Percentiles rank a stretch among this genome's conserved stretches.
phyloP scores from a whole-genome alignment of 2,888 invertebrate species.

The Achlya flavicornis region DNA sequence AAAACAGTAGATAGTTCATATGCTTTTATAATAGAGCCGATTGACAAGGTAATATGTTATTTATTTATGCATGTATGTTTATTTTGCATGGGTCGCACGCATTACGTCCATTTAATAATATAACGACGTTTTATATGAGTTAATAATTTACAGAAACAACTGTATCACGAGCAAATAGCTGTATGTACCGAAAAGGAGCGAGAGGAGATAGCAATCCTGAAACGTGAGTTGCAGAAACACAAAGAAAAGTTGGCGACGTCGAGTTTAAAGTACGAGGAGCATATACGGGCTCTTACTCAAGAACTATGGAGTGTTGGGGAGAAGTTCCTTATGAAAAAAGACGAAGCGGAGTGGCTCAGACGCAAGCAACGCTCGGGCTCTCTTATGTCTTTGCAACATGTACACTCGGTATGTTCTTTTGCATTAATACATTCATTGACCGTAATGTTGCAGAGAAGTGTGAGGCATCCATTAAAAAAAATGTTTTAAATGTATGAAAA shows the following conservation, averaged over 20 bases:
- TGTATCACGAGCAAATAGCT: slow-evolving; percentile 85
- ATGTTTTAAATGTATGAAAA: neutral
- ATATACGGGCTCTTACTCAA: slow-evolving; percentile 74
- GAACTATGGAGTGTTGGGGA: slow-evolving; percentile 86
- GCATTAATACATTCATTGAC: neutral
- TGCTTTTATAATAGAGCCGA: slow-evolving; percentile 30
- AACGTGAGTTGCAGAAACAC: slow-evolving; percentile 79
- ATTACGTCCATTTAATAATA: neutral
- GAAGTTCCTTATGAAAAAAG: slow-evolving; percentile 82
- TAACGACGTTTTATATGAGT: neutral
- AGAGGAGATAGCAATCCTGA: slow-evolving; percentile 77
- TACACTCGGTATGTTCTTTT: slow-evolving; percentile 65
- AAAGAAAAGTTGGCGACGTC: slow-evolving; percentile 75
- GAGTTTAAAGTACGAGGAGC: slow-evolving; percentile 66
- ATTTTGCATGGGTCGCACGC: slow-evolving; percentile 8
- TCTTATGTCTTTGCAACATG: slow-evolving; percentile 74
- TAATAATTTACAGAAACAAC: slow-evolving; percentile 76
- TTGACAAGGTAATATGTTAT: slow-evolving; percentile 64
- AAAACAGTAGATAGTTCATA: slow-evolving; percentile 40
- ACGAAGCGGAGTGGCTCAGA: slow-evolving; percentile 80
- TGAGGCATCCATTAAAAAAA: neutral
- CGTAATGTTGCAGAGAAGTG: neutral
- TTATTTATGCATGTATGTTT: slow-evolving; percentile 43
- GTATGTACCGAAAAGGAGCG: slow-evolving; percentile 77
- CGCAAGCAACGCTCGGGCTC: slow-evolving; percentile 68